phyloP scores from a whole-genome alignment of 2,888 invertebrate species.

The Heliconius sara region DNA sequence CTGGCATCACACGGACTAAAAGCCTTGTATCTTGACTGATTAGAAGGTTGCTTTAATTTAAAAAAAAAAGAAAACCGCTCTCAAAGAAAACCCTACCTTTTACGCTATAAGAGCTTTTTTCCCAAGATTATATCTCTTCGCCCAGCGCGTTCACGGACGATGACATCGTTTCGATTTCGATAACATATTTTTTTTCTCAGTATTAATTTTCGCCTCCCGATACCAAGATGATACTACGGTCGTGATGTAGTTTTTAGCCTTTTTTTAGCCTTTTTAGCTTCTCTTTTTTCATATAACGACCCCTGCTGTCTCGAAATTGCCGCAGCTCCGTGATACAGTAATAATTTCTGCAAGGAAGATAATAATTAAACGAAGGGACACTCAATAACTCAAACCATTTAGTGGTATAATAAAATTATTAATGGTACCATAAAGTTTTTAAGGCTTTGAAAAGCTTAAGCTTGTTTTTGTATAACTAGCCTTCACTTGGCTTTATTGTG shows the following conservation, averaged over 20 bases:
- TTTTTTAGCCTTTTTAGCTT: conserved; percentile 42
- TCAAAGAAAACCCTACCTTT: conserved; percentile 42
- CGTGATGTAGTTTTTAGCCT: conserved; percentile 43
- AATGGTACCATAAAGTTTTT: conserved; percentile 20
- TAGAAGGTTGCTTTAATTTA: conserved; percentile 56
- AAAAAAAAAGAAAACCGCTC: conserved; percentile 51
- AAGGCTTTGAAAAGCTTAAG: conserved; percentile 17
- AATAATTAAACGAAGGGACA: conserved; percentile 34
- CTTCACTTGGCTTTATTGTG: conserved; percentile 2
- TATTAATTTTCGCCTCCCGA: conserved; percentile 76
- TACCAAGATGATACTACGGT: conserved; percentile 59
- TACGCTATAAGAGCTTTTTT: conserved; percentile 42
- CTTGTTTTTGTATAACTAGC: conserved; percentile 14
- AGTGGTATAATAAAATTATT: conserved; percentile 30
- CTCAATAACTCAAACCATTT: conserved; percentile 26
- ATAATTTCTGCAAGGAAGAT: conserved; percentile 36
- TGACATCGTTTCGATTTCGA: conserved; percentile 77
- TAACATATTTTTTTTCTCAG: conserved; percentile 68
- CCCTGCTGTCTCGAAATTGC: conserved; percentile 45
- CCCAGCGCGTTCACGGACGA: conserved; percentile 63
- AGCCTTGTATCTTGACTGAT: conserved; percentile 56
- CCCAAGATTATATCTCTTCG: conserved; percentile 24
- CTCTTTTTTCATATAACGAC: conserved; percentile 34
- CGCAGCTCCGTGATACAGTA: conserved; percentile 41
- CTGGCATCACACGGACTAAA: conserved; percentile 46